Conservation (phyloP, 2,113 vertebrate genomes). For the Chaetops frenatus region DNA sequence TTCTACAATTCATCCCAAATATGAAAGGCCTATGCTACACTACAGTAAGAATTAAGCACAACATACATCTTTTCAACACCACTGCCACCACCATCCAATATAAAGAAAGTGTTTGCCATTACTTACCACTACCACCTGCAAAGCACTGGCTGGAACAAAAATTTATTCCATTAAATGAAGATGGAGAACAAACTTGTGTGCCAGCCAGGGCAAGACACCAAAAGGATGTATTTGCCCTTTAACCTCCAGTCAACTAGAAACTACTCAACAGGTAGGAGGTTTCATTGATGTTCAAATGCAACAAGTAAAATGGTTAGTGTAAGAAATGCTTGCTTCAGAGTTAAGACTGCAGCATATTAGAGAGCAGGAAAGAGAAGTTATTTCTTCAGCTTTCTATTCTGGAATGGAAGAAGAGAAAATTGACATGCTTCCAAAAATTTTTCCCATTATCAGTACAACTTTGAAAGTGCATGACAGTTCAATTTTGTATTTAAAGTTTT, state of each 20-base stretch:
- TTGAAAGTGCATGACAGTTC: background rate
- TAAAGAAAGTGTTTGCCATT: background rate
- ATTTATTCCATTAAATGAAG: conserved; percentile 57
- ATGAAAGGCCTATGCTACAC: background rate
- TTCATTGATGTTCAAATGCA: conserved; percentile 82
- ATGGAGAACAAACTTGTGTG: conserved; percentile 65
- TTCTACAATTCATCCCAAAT: background rate
- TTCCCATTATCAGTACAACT: background rate
- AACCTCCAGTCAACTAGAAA: conserved; percentile 76
- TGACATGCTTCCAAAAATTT: background rate
- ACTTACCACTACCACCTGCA: conserved; percentile 60
- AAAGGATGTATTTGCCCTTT: conserved; percentile 77
- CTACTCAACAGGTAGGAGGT: conserved; percentile 57
- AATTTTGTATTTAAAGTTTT: background rate
- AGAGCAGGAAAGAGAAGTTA: conserved; percentile 10
- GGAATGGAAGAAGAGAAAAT: conserved; percentile 9
- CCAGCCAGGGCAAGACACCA: conserved; percentile 76
- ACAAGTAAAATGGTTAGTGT: conserved; percentile 62
- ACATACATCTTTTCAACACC: background rate
- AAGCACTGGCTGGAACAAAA: conserved; percentile 70
- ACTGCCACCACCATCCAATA: background rate
- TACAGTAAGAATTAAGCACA: background rate
- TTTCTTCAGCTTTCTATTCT: conserved; percentile 6
- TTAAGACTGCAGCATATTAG: conserved; percentile 23
- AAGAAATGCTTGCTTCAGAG: conserved; percentile 41